Percentiles rank a stretch among this genome's conserved stretches.
phyloP scores from a whole-genome alignment of 2,113 vertebrate genomes.

The Cercocebus atys region DNA sequence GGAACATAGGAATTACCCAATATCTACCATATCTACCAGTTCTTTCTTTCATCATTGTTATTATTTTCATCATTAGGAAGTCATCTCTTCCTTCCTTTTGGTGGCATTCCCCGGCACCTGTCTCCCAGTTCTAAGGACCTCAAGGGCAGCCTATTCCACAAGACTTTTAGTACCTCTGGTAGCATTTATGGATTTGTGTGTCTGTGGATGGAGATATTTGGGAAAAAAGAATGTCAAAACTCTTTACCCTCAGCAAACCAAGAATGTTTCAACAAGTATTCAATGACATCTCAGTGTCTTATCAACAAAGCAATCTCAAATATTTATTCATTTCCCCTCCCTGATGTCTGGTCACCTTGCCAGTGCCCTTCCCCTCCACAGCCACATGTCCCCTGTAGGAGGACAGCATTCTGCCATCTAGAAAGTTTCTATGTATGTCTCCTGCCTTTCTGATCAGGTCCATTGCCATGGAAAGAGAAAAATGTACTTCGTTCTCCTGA shows the following conservation, averaged over 20 bases:
- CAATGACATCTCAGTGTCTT: neutral
- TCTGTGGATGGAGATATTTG: neutral
- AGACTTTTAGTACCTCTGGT: neutral
- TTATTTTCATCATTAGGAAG: neutral
- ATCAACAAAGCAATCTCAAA: neutral
- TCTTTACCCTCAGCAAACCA: neutral
- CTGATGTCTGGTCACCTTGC: neutral
- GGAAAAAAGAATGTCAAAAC: neutral
- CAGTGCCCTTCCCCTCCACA: accelerated
- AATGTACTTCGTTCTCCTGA: neutral
- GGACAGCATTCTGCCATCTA: neutral
- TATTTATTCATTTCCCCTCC: neutral
- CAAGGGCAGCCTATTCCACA: neutral
- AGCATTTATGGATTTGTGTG: neutral
- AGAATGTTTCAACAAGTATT: neutral
- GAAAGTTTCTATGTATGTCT: neutral
- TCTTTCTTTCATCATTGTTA: neutral
- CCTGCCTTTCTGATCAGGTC: constrained; percentile 1
- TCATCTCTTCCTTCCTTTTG: too few species aligned
- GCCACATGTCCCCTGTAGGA: neutral
- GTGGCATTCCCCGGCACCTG: neutral
- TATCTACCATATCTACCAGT: too few species aligned
- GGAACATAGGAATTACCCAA: neutral
- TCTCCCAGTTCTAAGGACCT: neutral
- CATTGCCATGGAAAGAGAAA: constrained; percentile 51